Evolutionary conservation across 1,140 invertebrate species (phyloP), one percentile per base, ranked within the genome.

Genomic region (Laupala kohalensis): DNA sequence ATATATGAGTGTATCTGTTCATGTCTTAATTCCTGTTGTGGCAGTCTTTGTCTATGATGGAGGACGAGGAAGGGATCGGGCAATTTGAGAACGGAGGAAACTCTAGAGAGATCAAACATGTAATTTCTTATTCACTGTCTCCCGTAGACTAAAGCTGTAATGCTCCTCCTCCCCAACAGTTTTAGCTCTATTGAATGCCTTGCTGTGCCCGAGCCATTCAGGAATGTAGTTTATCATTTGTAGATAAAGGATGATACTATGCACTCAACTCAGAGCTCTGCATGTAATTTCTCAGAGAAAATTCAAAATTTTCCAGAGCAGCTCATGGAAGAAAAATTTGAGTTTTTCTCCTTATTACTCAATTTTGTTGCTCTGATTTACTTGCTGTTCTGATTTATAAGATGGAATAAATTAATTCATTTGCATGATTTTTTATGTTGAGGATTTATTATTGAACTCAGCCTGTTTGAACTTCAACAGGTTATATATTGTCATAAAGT

Each of bases 21-120:
- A 53, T 53, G 37, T 53, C 37, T 53, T 9, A 53, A 53, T 53
- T 82, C 73, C 81, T 83, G 73, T 82, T 82, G 81, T 77, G 78
- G 77, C 85, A 89, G 88, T 89, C 87, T 79, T 83, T 88, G 83
- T 88, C 86, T 86, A 77, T 87, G 82, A 86, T 88, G 76, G 87
- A 88, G 71, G 78, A 79, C 29, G 77, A 77, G 28, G 78, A 53
- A 64, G 70, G 25, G 27, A 66, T 27, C 26, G 63, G 64, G 62
- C 23, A 71, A 63, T 28, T 65, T 65, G 70, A 71, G 25, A 28
- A 27, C 37, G 27, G 24, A 30, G 63, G 26, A 71, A 63, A 65
- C 27, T 64, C 63, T 65, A 71, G 27, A 71, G 24, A 27, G 26
- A 64, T 64, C 53, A 71, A 27, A 62, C 5, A 66, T 71, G 70